Evolutionary conservation across 1,140 invertebrate species (phyloP).

Genomic region (Calosoma granatense): DNA sequence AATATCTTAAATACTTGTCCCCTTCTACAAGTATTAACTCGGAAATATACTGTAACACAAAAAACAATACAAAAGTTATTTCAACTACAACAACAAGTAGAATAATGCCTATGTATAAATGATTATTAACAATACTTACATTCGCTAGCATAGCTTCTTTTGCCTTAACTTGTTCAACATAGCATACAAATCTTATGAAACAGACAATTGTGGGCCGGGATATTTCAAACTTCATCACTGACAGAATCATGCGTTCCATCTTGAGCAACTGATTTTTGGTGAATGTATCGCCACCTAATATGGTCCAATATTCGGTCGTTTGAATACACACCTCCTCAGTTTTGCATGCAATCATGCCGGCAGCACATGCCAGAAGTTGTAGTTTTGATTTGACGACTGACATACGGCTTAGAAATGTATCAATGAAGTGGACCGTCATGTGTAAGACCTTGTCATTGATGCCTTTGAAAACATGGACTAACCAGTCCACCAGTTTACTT

Average conservation of each 20-base stretch:
- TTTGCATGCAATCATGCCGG: constrained; percentile 57
- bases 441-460: constrained; percentile 50
- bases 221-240: constrained; percentile 48
- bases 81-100: neutral
- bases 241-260: constrained; percentile 52
- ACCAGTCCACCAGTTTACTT: constrained; percentile 50
- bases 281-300: constrained; percentile 57
- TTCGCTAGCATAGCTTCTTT: too few species aligned
- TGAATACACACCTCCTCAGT: constrained; percentile 59
- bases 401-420: constrained; percentile 54
- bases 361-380: constrained; percentile 56
- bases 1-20: constrained; percentile 44
- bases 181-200: too few species aligned
- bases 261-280: constrained; percentile 44
- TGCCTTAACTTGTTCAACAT: too few species aligned
- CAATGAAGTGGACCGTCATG: constrained; percentile 53
- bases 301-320: constrained; percentile 52
- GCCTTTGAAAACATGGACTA: constrained; percentile 49
- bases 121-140: too few species aligned
- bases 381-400: constrained; percentile 51
- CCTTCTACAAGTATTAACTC: constrained; percentile 49
- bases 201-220: constrained; percentile 46
- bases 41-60: constrained; percentile 41
- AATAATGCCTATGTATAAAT: neutral
- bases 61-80: constrained; percentile 8